phyloP scores from a whole-genome alignment of 2,888 invertebrate species.

The Macroteleia sp. region DNA sequence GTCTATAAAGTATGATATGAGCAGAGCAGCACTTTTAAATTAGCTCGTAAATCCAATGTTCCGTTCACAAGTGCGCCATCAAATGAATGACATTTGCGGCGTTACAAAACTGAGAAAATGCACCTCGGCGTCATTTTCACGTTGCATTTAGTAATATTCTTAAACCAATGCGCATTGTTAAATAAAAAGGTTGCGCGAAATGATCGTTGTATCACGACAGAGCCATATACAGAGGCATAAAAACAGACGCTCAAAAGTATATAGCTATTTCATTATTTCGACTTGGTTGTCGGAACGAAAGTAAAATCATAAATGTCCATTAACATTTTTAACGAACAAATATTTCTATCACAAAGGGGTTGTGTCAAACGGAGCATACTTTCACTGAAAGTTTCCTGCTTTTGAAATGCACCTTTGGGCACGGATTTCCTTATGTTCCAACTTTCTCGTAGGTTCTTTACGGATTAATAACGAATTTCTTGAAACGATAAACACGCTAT shows the following conservation, averaged over 20 bases:
- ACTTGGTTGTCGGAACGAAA: not conserved
- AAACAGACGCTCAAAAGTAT: slow-evolving; percentile 2
- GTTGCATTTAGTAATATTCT: slow-evolving; percentile 40
- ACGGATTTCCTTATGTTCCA: slow-evolving; percentile 9
- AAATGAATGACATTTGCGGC: slow-evolving; percentile 58
- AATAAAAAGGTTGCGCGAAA: slow-evolving; percentile 33
- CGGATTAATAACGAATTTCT: slow-evolving; percentile 23
- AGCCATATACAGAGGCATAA: not conserved
- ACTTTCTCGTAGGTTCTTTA: slow-evolving; percentile 36
- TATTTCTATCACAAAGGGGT: slow-evolving; percentile 27
- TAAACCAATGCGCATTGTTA: slow-evolving; percentile 42
- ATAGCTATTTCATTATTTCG: slow-evolving; percentile 1
- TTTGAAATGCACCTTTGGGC: slow-evolving; percentile 27
- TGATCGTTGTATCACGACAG: not conserved
- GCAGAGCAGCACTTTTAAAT: slow-evolving; percentile 57
- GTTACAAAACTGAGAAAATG: slow-evolving; percentile 54
- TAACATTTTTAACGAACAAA: slow-evolving; percentile 23
- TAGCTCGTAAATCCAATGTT: slow-evolving; percentile 62
- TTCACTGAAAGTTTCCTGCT: slow-evolving; percentile 27
- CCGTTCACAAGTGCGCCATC: slow-evolving; percentile 36
- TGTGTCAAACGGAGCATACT: slow-evolving; percentile 26
- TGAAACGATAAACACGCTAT: not conserved
- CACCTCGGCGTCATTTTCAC: slow-evolving; percentile 44
- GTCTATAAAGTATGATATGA: slow-evolving; percentile 57
- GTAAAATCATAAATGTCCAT: slow-evolving; percentile 22